Evolutionary conservation across 2,113 vertebrate genomes (phyloP).

Genomic region (Pangasianodon gigas): DNA sequence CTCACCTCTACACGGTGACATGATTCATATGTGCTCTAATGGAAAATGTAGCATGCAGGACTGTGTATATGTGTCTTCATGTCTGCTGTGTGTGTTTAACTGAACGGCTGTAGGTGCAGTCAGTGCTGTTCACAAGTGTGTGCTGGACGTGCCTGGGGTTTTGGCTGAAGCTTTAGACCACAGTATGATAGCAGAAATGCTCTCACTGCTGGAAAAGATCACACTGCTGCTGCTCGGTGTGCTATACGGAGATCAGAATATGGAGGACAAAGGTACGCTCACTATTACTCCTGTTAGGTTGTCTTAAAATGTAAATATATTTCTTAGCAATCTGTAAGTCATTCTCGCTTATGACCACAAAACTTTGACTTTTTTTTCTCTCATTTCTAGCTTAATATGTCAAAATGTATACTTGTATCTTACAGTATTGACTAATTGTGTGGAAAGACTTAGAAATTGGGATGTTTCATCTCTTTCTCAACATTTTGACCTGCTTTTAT

Average conservation of each 20-base stretch:
- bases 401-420: neutral
- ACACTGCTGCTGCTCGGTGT: constrained; percentile 77
- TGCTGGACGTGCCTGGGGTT: constrained; percentile 72
- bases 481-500: neutral
- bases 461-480: neutral
- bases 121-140: constrained; percentile 77
- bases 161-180: constrained; percentile 50
- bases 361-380: too few relatives aligned
- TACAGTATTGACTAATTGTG: neutral
- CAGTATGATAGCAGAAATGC: constrained; percentile 64
- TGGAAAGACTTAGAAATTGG: neutral
- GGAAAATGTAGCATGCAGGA: neutral
- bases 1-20: constrained; percentile 77
- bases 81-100: neutral
- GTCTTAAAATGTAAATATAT: neutral
- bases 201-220: constrained; percentile 73
- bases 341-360: too few relatives aligned
- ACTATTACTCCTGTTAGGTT: neutral
- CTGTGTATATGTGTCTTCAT: neutral
- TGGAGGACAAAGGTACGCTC: constrained; percentile 67
- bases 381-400: neutral
- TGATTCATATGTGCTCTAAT: neutral
- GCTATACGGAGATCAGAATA: constrained; percentile 72
- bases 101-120: constrained; percentile 72
- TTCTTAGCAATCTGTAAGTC: neutral